phyloP scores from a whole-genome alignment of 2,113 vertebrate genomes.

The Rhinolophus sinicus region DNA sequence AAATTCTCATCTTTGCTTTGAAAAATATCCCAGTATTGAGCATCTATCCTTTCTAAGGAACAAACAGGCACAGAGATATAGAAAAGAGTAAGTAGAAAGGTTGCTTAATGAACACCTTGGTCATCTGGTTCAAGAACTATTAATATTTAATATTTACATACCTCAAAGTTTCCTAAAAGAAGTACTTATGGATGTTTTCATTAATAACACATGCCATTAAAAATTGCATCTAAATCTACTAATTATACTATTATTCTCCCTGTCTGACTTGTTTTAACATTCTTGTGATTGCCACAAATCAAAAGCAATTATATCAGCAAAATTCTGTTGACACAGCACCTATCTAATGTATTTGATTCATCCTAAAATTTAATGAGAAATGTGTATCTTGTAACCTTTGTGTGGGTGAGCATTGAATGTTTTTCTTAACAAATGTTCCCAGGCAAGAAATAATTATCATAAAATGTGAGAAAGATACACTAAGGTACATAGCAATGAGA shows the following conservation, averaged over 20 bases:
- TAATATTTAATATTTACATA: slow-evolving; percentile 22
- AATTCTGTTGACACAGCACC: slow-evolving; percentile 56
- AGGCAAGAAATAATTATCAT: slow-evolving; percentile 80
- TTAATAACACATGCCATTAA: slow-evolving; percentile 41
- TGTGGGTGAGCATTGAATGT: slow-evolving; percentile 65
- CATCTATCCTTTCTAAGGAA: not conserved
- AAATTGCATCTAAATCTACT: not conserved
- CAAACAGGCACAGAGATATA: not conserved
- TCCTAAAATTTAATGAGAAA: slow-evolving; percentile 82
- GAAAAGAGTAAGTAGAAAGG: not conserved
- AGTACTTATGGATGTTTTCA: slow-evolving; percentile 5
- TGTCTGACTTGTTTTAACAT: slow-evolving; percentile 29
- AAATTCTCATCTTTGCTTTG: slow-evolving; percentile 17
- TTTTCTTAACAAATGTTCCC: slow-evolving; percentile 71
- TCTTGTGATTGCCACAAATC: slow-evolving; percentile 54
- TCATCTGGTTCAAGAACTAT: not conserved
- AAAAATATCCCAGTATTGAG: not conserved
- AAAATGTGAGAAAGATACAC: slow-evolving; percentile 73
- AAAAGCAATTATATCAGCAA: not conserved
- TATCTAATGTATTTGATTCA: slow-evolving; percentile 74
- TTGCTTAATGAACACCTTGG: not conserved
- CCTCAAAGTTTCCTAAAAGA: slow-evolving; percentile 27
- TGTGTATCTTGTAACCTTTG: slow-evolving; percentile 75
- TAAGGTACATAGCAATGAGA: slow-evolving; percentile 69
- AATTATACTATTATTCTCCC: slow-evolving; percentile 24